Percentiles rank a stretch among this genome's conserved stretches.
These are phyloP conservation scores for Isurus oxyrinchus DNA, from an alignment of 2,113 vertebrate genomes.

Conservation along the genomic window DNA sequence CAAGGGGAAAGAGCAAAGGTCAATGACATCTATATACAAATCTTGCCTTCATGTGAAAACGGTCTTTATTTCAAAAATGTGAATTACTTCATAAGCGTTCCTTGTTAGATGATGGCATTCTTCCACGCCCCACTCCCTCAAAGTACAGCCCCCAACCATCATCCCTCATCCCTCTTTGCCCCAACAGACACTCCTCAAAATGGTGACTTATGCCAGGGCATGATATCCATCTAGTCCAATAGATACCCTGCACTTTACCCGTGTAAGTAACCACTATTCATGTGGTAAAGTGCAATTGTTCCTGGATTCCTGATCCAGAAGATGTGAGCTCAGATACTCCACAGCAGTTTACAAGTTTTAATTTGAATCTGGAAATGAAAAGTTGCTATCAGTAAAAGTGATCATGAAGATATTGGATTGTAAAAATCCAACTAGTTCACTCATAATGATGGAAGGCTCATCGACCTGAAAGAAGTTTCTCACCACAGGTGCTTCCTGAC, in stretches of 20 bases:
- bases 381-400: not conserved
- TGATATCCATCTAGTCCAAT: not conserved
- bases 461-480: too few relatives aligned
- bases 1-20: not conserved
- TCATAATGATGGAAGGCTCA: too few relatives aligned
- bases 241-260: not conserved
- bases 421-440: not conserved
- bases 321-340: not conserved
- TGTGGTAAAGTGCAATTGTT: not conserved
- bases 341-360: not conserved
- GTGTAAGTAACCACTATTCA: not conserved
- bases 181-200: not conserved
- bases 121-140: too few relatives aligned
- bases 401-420: not conserved
- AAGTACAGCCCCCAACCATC: too few relatives aligned
- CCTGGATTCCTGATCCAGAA: not conserved
- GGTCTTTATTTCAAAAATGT: not conserved
- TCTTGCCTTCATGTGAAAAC: not conserved
- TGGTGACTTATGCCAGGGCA: not conserved
- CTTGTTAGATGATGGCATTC: not conserved
- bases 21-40: not conserved
- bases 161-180: not conserved
- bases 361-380: not conserved
- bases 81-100: not conserved
- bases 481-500: too few relatives aligned